Percentiles rank a stretch among this genome's conserved stretches.
phyloP scores from a whole-genome alignment of 2,113 vertebrate species.

The Galbula dea region DNA sequence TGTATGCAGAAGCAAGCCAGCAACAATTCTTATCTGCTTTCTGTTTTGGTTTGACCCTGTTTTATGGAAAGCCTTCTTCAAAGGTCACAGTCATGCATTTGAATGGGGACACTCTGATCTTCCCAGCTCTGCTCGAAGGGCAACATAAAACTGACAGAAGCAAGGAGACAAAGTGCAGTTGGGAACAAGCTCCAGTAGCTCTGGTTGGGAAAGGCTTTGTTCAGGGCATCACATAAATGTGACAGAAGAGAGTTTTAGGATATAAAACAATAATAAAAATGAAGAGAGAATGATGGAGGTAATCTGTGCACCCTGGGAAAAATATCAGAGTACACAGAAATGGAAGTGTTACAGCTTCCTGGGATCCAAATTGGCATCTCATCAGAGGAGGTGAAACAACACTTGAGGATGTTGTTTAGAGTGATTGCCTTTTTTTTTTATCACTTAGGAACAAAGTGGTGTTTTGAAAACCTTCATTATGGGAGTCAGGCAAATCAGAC shows the following conservation, averaged over 20 bases:
- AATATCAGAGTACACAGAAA: slow-evolving; percentile 16
- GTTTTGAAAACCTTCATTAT: slow-evolving; percentile 45
- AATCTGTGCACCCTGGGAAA: slow-evolving; percentile 46
- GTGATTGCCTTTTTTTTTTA: slow-evolving; percentile 44
- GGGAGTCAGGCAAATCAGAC: slow-evolving; percentile 12
- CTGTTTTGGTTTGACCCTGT: background rate
- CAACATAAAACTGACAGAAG: slow-evolving; percentile 34
- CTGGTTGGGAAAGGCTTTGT: slow-evolving; percentile 25
- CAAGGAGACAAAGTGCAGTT: background rate
- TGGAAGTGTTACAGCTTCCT: slow-evolving; percentile 26
- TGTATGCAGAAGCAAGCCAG: background rate
- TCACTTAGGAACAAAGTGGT: slow-evolving; percentile 24
- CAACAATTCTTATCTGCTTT: background rate
- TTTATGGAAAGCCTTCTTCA: background rate
- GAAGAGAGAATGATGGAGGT: slow-evolving; percentile 29
- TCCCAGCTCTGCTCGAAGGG: background rate
- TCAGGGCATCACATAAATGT: slow-evolving; percentile 28
- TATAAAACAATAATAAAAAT: slow-evolving; percentile 5
- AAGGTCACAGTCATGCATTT: background rate
- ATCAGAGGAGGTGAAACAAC: slow-evolving; percentile 27
- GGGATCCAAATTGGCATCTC: slow-evolving; percentile 63
- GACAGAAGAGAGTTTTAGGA: slow-evolving; percentile 25
- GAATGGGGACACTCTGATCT: background rate
- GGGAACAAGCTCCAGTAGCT: background rate
- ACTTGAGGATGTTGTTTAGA: slow-evolving; percentile 25